phyloP scores from a whole-genome alignment of 2,113 vertebrate species.

The Fulica atra region DNA sequence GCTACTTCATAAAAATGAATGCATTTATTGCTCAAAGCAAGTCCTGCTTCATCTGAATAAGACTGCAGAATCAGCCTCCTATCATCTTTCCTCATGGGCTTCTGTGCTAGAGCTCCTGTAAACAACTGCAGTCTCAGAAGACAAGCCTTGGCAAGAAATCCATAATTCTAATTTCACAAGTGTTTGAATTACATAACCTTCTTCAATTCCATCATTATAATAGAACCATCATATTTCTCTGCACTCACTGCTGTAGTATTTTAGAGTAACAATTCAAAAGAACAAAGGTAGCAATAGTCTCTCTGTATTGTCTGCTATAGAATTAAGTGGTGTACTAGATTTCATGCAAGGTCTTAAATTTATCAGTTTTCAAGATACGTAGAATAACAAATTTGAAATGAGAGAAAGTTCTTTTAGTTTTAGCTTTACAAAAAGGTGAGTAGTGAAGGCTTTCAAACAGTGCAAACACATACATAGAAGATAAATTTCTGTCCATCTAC shows the following conservation, averaged over 20 bases:
- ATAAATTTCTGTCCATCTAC: background rate
- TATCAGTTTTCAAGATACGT: background rate
- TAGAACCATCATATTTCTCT: background rate
- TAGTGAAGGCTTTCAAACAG: background rate
- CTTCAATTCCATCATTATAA: background rate
- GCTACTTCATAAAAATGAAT: background rate
- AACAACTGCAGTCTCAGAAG: constrained; percentile 36
- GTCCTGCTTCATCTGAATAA: constrained; percentile 3
- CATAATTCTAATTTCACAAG: constrained; percentile 25
- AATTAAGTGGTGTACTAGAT: background rate
- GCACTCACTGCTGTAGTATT: background rate
- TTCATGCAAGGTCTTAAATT: background rate
- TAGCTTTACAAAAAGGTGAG: background rate
- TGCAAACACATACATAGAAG: background rate
- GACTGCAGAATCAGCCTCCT: background rate
- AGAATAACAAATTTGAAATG: background rate
- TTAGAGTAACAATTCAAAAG: background rate
- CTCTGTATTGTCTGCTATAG: background rate
- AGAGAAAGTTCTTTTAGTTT: background rate
- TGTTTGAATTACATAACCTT: background rate
- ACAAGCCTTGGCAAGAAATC: constrained; percentile 41
- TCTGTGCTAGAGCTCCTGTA: constrained; percentile 15
- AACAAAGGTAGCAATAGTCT: background rate
- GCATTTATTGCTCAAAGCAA: background rate
- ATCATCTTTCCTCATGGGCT: background rate